These are phyloP conservation scores for Drosophila formosana DNA, from an alignment of 2,888 invertebrate genomes.

Conservation along the genomic window DNA sequence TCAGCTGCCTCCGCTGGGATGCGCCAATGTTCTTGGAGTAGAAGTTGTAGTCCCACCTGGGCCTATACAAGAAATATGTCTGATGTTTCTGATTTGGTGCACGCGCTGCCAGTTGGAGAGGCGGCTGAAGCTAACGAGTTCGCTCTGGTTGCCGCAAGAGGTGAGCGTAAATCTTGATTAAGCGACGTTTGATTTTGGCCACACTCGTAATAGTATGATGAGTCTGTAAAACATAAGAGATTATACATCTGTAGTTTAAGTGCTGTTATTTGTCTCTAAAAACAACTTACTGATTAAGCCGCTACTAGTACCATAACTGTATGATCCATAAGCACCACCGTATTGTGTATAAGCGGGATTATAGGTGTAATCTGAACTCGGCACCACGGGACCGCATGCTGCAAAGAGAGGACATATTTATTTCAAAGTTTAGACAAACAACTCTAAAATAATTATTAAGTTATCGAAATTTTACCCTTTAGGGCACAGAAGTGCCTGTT, in stretches of 20 bases:
- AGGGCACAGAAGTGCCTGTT: too few relatives aligned
- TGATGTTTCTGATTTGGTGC: slow-evolving; percentile 87
- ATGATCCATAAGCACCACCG: slow-evolving; percentile 86
- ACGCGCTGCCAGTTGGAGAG: slow-evolving; percentile 90
- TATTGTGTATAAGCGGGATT: slow-evolving; percentile 89
- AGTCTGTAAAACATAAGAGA: slow-evolving; percentile 85
- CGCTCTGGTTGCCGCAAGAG: slow-evolving; percentile 89
- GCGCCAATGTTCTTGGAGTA: neutral
- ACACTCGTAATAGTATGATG: slow-evolving; percentile 88
- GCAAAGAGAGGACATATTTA: slow-evolving; percentile 32
- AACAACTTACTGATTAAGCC: slow-evolving; percentile 88
- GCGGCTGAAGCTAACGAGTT: slow-evolving; percentile 90
- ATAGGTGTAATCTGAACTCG: slow-evolving; percentile 89
- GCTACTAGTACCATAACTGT: slow-evolving; percentile 88
- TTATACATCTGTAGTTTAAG: neutral
- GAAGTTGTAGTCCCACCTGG: slow-evolving; percentile 1
- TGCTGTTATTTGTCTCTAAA: neutral
- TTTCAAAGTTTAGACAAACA: neutral
- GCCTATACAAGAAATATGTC: slow-evolving; percentile 84
- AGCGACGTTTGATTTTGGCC: slow-evolving; percentile 79
- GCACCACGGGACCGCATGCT: slow-evolving; percentile 88
- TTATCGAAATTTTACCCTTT: too few relatives aligned
- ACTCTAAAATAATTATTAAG: neutral
- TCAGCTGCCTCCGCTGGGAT: too few relatives aligned
- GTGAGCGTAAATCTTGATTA: slow-evolving; percentile 89